phyloP scores from a whole-genome alignment of 2,113 vertebrate genomes.

The Cebus imitator region DNA sequence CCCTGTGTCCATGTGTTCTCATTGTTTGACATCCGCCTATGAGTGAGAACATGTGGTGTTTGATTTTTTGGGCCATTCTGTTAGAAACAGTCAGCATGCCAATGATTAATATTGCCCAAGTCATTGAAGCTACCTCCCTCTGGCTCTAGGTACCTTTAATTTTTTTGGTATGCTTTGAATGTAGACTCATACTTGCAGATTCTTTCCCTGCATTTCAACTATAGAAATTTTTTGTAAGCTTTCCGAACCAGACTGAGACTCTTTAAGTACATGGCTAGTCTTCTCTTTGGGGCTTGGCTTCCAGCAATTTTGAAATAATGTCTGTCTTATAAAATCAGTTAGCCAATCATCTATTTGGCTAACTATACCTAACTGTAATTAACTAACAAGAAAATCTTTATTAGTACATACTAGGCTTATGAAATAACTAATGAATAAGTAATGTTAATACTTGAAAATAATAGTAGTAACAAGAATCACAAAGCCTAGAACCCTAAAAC shows the following conservation, averaged over 20 bases:
- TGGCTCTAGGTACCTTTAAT: neutral
- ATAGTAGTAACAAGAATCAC: neutral
- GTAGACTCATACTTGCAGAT: neutral
- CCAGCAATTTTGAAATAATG: neutral
- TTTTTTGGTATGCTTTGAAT: neutral
- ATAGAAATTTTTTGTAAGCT: neutral
- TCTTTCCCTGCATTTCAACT: neutral
- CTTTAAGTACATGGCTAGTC: neutral
- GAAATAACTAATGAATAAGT: neutral
- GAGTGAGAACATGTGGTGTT: too few relatives aligned
- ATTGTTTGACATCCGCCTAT: too few relatives aligned
- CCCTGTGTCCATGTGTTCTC: too few relatives aligned
- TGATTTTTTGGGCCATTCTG: too few relatives aligned
- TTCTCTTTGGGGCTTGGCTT: neutral
- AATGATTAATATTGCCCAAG: neutral
- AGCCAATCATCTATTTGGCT: neutral
- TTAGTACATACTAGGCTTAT: neutral
- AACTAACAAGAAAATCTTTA: neutral
- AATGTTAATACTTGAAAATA: neutral
- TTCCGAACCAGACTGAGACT: neutral
- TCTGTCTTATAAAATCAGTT: neutral
- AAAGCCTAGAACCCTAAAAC: neutral
- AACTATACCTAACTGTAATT: neutral
- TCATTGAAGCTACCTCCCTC: neutral
- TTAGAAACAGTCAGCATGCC: too few relatives aligned